Evolutionary conservation across 2,113 vertebrate species (phyloP), one percentile per base, ranked within the genome.

Genomic region (Procapra przewalskii): DNA sequence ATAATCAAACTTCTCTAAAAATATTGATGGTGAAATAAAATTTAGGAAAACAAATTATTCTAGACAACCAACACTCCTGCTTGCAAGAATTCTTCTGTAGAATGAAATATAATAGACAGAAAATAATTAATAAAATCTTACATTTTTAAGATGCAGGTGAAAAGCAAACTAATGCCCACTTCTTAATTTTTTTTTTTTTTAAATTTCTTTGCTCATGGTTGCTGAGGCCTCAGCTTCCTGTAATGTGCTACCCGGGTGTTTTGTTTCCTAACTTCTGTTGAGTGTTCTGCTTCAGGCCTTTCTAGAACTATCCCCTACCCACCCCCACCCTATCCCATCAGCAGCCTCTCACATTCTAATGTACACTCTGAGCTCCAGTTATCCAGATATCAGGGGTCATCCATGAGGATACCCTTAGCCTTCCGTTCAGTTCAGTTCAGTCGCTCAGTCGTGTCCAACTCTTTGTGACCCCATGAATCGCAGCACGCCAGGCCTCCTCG

Each of bases 131-230:
- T 7, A 64, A 52, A 90, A 17, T 52, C 13, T 62, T 67, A 55
- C 45, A 48, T n/a, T n/a, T 92, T 94, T n/a, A 77, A 19, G 80
- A 88, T 27, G 43, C 25, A 71, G 90, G 9, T 91, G 16, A 94
- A 94, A 96, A 77, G 21, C 55, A 90, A 3, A 40, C 4, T 40
- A 57, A 4, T 31, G 59, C 2, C 9, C 15, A n/a, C 4, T 59
- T 92, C 7, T 40, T 9, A n/a, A 45, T 40, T 87, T 80, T 12
- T 86, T 86, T 43, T 87, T 80, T 12, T 77, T 86, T 43, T 3
- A 4, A 75, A 40, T 25, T 82, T 60, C 4, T 81, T 52, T 10
- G 36, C 25, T 45, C 2, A 27, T 40, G 6, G 8, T 31, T 40
- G 16, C 25, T 21, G 52, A 80, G 33, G 31, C 17, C 50, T 85